Evolutionary conservation across 1,140 invertebrate species (phyloP).

Genomic region (Eciton burchellii): DNA sequence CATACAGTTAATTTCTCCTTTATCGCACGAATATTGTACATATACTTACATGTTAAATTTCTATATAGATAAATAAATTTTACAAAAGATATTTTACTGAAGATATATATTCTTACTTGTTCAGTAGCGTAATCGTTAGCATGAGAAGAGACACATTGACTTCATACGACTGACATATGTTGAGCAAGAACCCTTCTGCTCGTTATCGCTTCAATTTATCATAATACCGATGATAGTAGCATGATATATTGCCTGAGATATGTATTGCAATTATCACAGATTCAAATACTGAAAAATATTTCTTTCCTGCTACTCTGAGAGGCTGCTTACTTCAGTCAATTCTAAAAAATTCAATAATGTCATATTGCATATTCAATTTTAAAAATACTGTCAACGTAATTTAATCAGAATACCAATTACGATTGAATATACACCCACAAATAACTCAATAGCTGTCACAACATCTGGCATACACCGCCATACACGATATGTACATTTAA

Average conservation of each 20-base stretch:
- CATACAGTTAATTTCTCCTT: too few relatives aligned
- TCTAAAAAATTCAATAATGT: background rate
- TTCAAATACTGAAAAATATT: slow-evolving; percentile 2
- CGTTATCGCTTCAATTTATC: background rate
- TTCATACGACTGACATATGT: background rate
- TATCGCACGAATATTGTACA: too few relatives aligned
- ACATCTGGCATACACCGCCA: background rate
- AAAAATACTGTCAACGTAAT: background rate
- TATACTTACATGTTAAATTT: too few relatives aligned
- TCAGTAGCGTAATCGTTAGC: background rate
- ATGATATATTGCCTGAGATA: slow-evolving; percentile 4
- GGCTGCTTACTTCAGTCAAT: background rate
- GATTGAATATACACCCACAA: background rate
- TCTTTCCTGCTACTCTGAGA: background rate
- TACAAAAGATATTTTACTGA: background rate
- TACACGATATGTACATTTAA: background rate
- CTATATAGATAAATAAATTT: too few relatives aligned
- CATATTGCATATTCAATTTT: background rate
- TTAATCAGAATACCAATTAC: too few relatives aligned
- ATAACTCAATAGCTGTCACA: background rate
- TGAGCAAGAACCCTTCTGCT: background rate
- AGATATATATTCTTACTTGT: slow-evolving; percentile 32
- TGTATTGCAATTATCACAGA: slow-evolving; percentile 19
- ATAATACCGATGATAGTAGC: slow-evolving; percentile 5
- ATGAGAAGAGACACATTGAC: background rate